Evolutionary conservation across 2,113 vertebrate genomes (phyloP), one percentile per base, ranked within the genome.

Genomic region (Holacanthus passer): DNA sequence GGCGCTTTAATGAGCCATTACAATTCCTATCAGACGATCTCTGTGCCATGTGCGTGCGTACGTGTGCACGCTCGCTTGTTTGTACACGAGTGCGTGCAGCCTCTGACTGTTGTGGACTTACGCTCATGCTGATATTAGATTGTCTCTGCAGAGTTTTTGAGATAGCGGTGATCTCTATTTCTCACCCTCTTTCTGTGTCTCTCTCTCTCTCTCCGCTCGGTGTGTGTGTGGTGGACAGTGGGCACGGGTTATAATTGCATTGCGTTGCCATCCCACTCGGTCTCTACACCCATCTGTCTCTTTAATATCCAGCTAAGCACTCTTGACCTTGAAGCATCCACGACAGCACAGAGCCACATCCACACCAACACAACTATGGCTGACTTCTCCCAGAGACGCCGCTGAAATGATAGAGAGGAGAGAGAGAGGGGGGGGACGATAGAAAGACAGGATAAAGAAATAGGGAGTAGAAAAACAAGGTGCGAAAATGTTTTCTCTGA

Each of bases 1-100:
- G 88, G 75, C 74, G 88, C 89, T 86, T 90, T 94, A 95, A 95
- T 94, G 93, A 95, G 92, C 91, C 93, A 92, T 94, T 93, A 90
- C 89, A 78, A 91, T 91, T 92, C 90, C 91, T 92, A 92, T 93
- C 91, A 92, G 90, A 86, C 83, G 16, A 88, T 88, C 92, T 86
- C 74, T 53, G 84, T 58, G 74, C 85, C 77, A 77, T 65, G 76
- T 32, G 72, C 69, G 79, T 43, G 67, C 48, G 43, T 64, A 31
- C 29, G 14, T 41, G 59, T 68, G 70, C 39, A 31, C 50, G 13
- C 29, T 5, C 27, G 8, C 77, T 73, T 89, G 90, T 89, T 83
- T 83, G 88, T 87, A 72, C 73, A 72, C n/a, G 47, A 50, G 53
- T 55, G 67, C 39, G 39, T 50, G 74, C 47, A 13, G 35, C 76